Percentiles rank a stretch among this genome's conserved stretches.
Conservation (phyloP, 2,113 vertebrate species). For the Bothrops jararaca region DNA sequence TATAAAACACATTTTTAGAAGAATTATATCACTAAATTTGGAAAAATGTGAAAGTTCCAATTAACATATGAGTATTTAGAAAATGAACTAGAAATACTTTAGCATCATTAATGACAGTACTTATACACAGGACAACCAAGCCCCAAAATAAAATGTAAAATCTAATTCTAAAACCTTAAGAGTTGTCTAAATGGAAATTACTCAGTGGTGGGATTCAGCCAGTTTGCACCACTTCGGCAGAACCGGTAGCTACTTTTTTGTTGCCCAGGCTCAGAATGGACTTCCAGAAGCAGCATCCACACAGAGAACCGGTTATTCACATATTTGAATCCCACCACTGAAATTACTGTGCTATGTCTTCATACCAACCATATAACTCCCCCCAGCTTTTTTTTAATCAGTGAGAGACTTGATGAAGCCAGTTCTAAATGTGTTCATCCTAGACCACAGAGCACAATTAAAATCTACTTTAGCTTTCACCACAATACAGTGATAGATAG, state of each 20-base stretch:
- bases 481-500: neutral
- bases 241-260: too few species aligned
- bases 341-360: neutral
- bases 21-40: neutral
- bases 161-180: neutral
- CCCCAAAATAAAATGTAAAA: slow-evolving; percentile 4
- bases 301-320: too few species aligned
- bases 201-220: too few species aligned
- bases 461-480: slow-evolving; percentile 7
- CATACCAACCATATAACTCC: neutral
- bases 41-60: neutral
- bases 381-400: neutral
- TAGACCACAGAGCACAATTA: slow-evolving; percentile 13
- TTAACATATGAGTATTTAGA: neutral
- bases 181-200: neutral
- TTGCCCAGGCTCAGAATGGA: too few species aligned
- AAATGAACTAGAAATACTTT: neutral
- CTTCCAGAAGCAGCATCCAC: too few species aligned
- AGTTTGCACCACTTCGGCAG: too few species aligned
- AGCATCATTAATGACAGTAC: neutral
- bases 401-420: neutral
- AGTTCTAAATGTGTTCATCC: neutral
- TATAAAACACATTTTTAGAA: neutral
- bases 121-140: neutral
- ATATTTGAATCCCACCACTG: neutral